Evolutionary conservation across 2,888 invertebrate genomes (phyloP), one percentile per base, ranked within the genome.

Genomic region (Pecten maximus): DNA sequence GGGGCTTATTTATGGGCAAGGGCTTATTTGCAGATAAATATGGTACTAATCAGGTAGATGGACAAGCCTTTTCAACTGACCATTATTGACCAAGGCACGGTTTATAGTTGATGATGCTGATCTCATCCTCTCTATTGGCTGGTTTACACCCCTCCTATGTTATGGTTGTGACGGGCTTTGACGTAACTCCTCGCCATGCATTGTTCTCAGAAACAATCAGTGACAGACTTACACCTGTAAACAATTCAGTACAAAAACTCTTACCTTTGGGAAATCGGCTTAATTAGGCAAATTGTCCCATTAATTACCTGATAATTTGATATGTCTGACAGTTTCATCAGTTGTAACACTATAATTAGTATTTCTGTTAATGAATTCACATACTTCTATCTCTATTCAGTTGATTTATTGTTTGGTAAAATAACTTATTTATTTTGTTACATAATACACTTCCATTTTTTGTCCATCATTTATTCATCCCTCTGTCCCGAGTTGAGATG

Each of bases 231-330:
- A 28, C 28, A 60, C n/a, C 28, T 35, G 28, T 28, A 28, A 28
- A 28, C 35, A 10, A 74, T 28, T 44, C 74, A 10, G 15, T 74
- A 74, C n/a, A n/a, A n/a, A 74, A 28, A 74, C 28, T 74, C 15
- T 0, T 28, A 74, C 74, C 74, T 12, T 12, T 74, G 74, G 74
- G 74, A 74, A 74, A 74, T 74, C 74, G 35, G 35, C 35, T 74
- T 74, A 35, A 35, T 74, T 10, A 35, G 15, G 28, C 35, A 74
- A 35, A 35, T 0, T 74, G 74, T 54, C 2, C 74, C 28, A 74
- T 74, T 74, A 74, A 74, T 28, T 74, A 74, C 35, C 35, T 35
- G 35, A 74, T 74, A 74, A 74, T 74, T 28, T 74, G 74, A 74
- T 74, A 12, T 74, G 74, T 74, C 12, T 74, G 35, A 35, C 23